Evolutionary conservation across 2,797 vertebrate genomes (phyloP).

Genomic region (Lagodon rhomboides): DNA sequence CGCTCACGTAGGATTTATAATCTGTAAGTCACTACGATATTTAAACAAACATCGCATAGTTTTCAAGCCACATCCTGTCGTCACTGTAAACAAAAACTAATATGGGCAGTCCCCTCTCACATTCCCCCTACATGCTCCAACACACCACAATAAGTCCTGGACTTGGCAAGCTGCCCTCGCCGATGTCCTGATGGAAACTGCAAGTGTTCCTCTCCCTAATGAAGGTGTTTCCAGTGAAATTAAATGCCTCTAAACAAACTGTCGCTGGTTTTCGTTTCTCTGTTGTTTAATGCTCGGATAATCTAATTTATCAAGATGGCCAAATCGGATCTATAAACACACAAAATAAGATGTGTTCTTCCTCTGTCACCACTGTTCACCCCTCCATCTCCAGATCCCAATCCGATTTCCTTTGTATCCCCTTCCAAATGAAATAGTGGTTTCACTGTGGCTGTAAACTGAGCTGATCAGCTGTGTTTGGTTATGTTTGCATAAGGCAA

Average conservation of each 20-base stretch:
- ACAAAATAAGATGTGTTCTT: conserved; percentile 54
- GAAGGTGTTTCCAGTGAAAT: conserved; percentile 51
- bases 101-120: conserved; percentile 52
- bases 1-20: conserved; percentile 49
- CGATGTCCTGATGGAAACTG: conserved; percentile 42
- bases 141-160: conserved; percentile 44
- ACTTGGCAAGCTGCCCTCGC: conserved; percentile 36
- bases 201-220: conserved; percentile 14
- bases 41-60: conserved; percentile 68
- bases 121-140: conserved; percentile 54
- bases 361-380: conserved; percentile 37
- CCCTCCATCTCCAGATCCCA: conserved; percentile 30
- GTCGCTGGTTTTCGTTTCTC: conserved; percentile 30
- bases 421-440: conserved; percentile 65
- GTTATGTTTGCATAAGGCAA: conserved; percentile 72
- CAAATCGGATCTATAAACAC: conserved; percentile 54
- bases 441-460: conserved; percentile 66
- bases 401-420: conserved; percentile 55
- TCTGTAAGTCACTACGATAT: conserved; percentile 44
- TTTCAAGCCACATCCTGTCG: conserved; percentile 65
- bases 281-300: conserved; percentile 31
- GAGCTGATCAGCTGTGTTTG: conserved; percentile 72
- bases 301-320: conserved; percentile 64
- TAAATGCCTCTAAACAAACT: conserved; percentile 57
- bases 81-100: conserved; percentile 70